Evolutionary conservation across 2,888 invertebrate species (phyloP), one percentile per base, ranked within the genome.

Genomic region (Acronicta alni): DNA sequence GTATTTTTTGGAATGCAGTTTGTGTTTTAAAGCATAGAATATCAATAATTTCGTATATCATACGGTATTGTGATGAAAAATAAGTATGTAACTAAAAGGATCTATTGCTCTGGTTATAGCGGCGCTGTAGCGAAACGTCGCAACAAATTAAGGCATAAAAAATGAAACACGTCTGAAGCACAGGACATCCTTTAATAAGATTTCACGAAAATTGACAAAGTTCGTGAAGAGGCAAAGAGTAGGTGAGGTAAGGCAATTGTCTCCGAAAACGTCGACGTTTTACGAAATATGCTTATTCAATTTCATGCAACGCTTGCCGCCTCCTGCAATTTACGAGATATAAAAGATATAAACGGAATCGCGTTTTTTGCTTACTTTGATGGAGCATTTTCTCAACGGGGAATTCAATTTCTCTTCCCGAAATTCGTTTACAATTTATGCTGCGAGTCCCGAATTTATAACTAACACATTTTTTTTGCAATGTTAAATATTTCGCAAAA

Each of bases 261-360:
- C 93, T 94, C 92, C 89, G 82, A 93, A 93, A 94, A 94, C 93
- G 94, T 88, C 93, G 93, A 88, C 94, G 88, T 94, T 94, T 94
- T 94, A 92, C 94, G 94, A 93, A 94, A 94, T 94, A 93, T 93
- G 94, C 94, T 94, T 94, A 94, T 94, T 94, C 94, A 94, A 94
- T 94, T 94, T 94, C 94, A 94, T 94, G 94, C 94, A 94, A 94
- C 93, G 94, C 93, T 94, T 94, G 92, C 91, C 94, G 92, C 92
- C 94, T 94, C 94, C 93, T 94, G 93, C 94, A 93, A 93, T 94
- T 94, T 94, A 91, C 93, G 93, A 93, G 94, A 94, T 94, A 93
- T 93, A 94, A 94, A 93, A 94, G 93, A 93, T 93, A 93, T 94
- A 93, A 93, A 93, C 93, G 93, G 93, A 93, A 94, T 94, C 93